Evolutionary conservation across 2,888 invertebrate genomes (phyloP), one percentile per base, ranked within the genome.

Genomic region (Opisthograptis luteolata): DNA sequence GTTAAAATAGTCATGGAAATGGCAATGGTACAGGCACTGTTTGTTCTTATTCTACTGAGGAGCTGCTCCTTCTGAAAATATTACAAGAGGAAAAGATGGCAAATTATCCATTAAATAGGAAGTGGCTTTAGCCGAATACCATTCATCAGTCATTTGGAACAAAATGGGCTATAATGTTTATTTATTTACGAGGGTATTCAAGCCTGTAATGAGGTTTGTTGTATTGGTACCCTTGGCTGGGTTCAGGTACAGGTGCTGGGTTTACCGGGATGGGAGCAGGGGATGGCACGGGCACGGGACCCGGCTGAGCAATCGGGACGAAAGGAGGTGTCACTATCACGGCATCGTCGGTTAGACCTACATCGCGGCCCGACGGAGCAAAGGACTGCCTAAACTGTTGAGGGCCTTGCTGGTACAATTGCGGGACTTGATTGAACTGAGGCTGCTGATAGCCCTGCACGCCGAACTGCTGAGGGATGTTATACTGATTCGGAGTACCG

Each of bases 251-350:
- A 55, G 70, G 68, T 7, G 54, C 54, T 0, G 66, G 66, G 4
- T 55, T 63, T 2, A 46, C 53, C 0, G 59, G 63, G 5, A 46
- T 22, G 1, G 62, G 62, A 8, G 44, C 60, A 0, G 67, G 68
- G 5, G 58, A 44, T 3, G 74, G 72, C n/a, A 47, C 58, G 54
- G 70, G 44, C 22, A 27, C 60, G 0, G 58, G 60, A 20, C 34
- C 64, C 1, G 68, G 72, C 44, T 67, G 68, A 1, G 72, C 59
- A 5, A 83, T 70, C 1, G 87, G 81, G 41, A 85, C 86, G 28
- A 83, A 79, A 2, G 87, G 90, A 7, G 90, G 86, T 0, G 90
- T 90, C 53, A 90, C 79, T 40, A 90, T 89, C 17, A 90, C 81
- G 3, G 90, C 86, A 34, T 90, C 90, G 43, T 90, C 90, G 0